These are phyloP conservation scores for Microplitis deprimator DNA, from an alignment of 2,888 invertebrate species.

Conservation along the genomic window DNA sequence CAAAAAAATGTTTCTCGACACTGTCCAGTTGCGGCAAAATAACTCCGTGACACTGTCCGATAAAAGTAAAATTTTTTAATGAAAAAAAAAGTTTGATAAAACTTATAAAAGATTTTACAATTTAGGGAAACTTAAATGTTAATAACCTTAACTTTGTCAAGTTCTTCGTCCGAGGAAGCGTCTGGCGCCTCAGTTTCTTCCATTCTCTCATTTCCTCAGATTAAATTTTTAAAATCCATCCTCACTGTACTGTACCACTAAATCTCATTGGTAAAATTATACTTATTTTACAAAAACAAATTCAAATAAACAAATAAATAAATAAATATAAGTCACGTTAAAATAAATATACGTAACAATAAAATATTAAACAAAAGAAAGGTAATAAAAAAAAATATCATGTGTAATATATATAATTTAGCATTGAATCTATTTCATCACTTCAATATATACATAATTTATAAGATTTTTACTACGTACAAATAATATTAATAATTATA, in stretches of 20 bases:
- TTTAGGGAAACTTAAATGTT: background rate
- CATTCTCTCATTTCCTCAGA: slow-evolving; percentile 33
- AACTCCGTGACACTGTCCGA: slow-evolving; percentile 67
- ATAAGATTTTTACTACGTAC: slow-evolving; percentile 64
- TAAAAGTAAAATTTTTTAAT: slow-evolving; percentile 5
- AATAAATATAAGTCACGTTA: too few relatives aligned
- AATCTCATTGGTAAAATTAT: too few relatives aligned
- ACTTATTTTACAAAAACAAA: too few relatives aligned
- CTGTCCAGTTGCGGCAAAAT: slow-evolving; percentile 74
- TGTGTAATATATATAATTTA: slow-evolving; percentile 41
- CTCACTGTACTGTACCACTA: background rate
- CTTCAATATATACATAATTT: slow-evolving; percentile 64
- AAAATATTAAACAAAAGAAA: slow-evolving; percentile 10
- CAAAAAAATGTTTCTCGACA: slow-evolving; percentile 74
- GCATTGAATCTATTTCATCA: slow-evolving; percentile 47
- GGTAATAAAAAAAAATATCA: slow-evolving; percentile 33
- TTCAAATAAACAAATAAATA: too few relatives aligned
- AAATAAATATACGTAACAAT: background rate
- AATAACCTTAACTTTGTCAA: slow-evolving; percentile 6
- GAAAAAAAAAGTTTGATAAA: slow-evolving; percentile 4
- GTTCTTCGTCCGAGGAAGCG: slow-evolving; percentile 28
- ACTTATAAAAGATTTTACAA: background rate
- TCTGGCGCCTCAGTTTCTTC: slow-evolving; percentile 33
- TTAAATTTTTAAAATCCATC: slow-evolving; percentile 1
- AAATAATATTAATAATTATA: slow-evolving; percentile 60